Percentiles rank a stretch among this genome's conserved stretches.
phyloP scores from a whole-genome alignment of 2,113 vertebrate genomes.

The Salvelinus fontinalis region DNA sequence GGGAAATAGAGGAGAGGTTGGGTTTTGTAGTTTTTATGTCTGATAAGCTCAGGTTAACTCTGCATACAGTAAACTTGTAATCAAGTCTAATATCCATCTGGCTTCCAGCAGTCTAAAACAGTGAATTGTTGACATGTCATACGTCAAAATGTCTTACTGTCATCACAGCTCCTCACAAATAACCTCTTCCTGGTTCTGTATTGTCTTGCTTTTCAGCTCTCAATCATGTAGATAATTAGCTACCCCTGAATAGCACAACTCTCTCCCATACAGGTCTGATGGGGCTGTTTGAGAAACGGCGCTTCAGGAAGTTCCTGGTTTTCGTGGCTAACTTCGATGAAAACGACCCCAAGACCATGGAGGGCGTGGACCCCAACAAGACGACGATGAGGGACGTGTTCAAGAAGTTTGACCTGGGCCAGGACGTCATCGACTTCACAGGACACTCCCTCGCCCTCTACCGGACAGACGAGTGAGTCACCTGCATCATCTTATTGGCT shows the following conservation, averaged over 20 bases:
- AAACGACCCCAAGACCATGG: constrained; percentile 84
- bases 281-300: constrained; percentile 94
- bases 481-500: neutral
- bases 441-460: constrained; percentile 96
- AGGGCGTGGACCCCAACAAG: constrained; percentile 85
- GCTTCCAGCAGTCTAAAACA: too few relatives aligned
- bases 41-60: neutral
- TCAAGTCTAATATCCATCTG: too few relatives aligned
- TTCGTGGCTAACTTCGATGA: constrained; percentile 88
- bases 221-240: neutral
- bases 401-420: constrained; percentile 87
- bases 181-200: neutral
- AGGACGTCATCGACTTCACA: constrained; percentile 91
- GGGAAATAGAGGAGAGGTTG: neutral
- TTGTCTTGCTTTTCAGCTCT: too few relatives aligned
- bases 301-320: constrained; percentile 88
- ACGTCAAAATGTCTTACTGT: too few relatives aligned
- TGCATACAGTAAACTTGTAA: too few relatives aligned
- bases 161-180: neutral
- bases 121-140: too few relatives aligned
- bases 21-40: neutral
- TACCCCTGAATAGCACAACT: neutral
- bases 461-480: constrained; percentile 94
- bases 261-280: constrained; percentile 81
- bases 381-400: constrained; percentile 87